Conservation (phyloP, 2,797 vertebrate species). For the Falco naumanni region DNA sequence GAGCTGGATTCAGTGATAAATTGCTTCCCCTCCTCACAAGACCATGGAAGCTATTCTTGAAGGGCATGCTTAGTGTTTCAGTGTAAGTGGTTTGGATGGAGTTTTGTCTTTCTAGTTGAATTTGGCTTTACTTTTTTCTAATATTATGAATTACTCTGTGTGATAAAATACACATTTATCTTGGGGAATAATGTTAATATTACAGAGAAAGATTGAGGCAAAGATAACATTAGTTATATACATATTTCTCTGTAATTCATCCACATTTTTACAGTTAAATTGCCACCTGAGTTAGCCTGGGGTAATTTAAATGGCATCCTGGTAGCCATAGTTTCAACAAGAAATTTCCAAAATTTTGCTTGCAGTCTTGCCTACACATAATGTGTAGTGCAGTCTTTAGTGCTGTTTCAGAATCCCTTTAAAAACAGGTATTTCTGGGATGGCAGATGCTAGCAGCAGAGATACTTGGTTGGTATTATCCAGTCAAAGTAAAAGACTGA, state of each 20-base stretch:
- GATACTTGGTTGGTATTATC: not conserved
- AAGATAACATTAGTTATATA: not conserved
- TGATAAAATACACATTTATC: not conserved
- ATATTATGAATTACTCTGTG: not conserved
- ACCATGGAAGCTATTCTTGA: not conserved
- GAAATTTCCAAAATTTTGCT: not conserved
- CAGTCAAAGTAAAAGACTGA: not conserved
- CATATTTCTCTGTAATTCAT: not conserved
- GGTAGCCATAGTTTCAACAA: not conserved
- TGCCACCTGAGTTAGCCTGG: not conserved
- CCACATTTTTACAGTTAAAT: not conserved
- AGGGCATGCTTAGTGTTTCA: not conserved
- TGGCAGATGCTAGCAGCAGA: not conserved
- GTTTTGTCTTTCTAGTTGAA: constrained; percentile 23
- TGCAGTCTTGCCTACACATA: not conserved
- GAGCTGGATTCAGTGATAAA: not conserved
- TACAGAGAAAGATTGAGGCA: not conserved
- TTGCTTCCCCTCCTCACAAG: not conserved
- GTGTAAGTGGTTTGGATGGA: not conserved
- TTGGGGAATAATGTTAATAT: not conserved
- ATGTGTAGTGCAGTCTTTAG: not conserved
- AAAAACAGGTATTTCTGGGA: constrained; percentile 10
- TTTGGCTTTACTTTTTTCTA: not conserved
- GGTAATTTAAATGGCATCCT: not conserved
- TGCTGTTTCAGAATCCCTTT: not conserved